Base-by-base conservation (phyloP, 92 coral and sea anemone genomes). In the Heliopora coerulea region DNA sequence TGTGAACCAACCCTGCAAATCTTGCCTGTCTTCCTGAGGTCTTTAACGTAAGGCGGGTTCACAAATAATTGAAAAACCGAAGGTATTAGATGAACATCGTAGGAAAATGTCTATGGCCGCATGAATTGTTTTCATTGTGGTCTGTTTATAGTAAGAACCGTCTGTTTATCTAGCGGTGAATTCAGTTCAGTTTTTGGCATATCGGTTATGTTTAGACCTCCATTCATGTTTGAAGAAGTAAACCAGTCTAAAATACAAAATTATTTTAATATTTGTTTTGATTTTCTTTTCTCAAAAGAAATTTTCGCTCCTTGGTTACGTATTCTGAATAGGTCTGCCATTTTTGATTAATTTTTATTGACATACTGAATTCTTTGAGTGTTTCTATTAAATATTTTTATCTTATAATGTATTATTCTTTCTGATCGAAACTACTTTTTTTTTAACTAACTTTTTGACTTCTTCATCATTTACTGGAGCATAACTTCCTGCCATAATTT, bases 161-260 rank as follows among this genome's bases (percentile, higher is more conserved):
- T 68, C 60, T 49, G 59, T 11, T 59, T 28, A 15, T 34, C 41
- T 14, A 35, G 26, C 15, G 75, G 46, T 3, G 59, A 8, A 68
- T 68, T 68, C 29, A 68, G 19, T 35, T 68, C 59, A 7, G 59
- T 19, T 68, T 46, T 68, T 26, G 75, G 2, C 75, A 66, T 68
- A 5, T 49, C 60, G 19, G 73, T 66, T 17, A 66, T 66, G 57
- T 66, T 35, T 26, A 10, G 31, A 31, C 56, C 39, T 0, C n/a
- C n/a, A 54, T 20, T 41, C 17, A 11, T 40, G 17, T n/a, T 68
- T 48, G 59, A 49, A 68, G 19, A 26, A 19, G 59, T 49, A 48
- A 68, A 34, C 75, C 75, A 68, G 8, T 68, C 75, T 68, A 54
- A 23, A 66, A 66, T 34, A 0, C 13, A 39, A 39, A 0, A n/a